Conservation (phyloP, 2,797 vertebrate genomes). For the Holocentrus rufus region DNA sequence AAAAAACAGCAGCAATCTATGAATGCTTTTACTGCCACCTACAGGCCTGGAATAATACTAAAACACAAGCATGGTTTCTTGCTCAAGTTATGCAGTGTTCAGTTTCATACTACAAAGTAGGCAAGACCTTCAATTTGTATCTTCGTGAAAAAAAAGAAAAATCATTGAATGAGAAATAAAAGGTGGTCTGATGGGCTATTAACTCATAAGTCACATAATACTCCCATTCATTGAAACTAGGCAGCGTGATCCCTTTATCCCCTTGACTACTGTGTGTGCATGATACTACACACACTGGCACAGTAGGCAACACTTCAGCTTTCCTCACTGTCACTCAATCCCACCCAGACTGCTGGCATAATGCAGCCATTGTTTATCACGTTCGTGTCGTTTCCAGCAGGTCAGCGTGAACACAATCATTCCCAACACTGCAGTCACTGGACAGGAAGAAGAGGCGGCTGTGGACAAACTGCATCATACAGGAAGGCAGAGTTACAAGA, state of each 20-base stretch:
- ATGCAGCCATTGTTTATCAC: constrained; percentile 62
- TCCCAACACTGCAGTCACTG: constrained; percentile 23
- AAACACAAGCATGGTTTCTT: constrained; percentile 17
- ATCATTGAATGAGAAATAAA: neutral
- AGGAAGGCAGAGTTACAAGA: constrained; percentile 26
- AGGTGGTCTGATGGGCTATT: neutral
- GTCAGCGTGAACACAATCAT: constrained; percentile 51
- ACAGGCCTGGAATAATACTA: constrained; percentile 56
- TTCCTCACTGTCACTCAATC: neutral
- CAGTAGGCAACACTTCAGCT: constrained; percentile 12
- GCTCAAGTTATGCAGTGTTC: neutral
- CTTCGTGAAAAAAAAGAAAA: neutral
- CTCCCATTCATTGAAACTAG: neutral
- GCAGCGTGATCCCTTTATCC: neutral
- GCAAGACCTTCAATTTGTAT: neutral
- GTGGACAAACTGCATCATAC: neutral
- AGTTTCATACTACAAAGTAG: neutral
- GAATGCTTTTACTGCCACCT: constrained; percentile 77
- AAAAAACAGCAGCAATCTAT: constrained; percentile 3
- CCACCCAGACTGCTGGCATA: constrained; percentile 26
- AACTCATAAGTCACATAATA: constrained; percentile 1
- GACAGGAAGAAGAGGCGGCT: constrained; percentile 47
- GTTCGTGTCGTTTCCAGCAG: constrained; percentile 43
- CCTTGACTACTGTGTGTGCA: neutral
- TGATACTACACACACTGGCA: constrained; percentile 12